These are phyloP conservation scores for Cephalopachus bancanus DNA, from an alignment of 2,797 vertebrate genomes.

Conservation along the genomic window DNA sequence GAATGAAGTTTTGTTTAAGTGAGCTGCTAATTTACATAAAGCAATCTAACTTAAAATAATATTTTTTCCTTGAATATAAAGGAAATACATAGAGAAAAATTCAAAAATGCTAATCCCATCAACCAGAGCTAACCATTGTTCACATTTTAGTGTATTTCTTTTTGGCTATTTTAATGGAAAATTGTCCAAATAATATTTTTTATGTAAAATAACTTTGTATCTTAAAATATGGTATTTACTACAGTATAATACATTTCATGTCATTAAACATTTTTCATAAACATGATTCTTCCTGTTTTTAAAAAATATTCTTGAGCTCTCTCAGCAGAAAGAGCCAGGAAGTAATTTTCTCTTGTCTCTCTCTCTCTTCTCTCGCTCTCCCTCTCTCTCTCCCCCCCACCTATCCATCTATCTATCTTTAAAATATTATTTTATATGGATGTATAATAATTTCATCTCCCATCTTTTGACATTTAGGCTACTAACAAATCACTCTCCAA, in stretches of 20 bases:
- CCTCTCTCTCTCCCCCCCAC: too few relatives aligned
- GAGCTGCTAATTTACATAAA: neutral
- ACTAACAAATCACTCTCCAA: neutral
- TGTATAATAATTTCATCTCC: slow-evolving; percentile 23
- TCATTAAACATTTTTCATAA: slow-evolving; percentile 54
- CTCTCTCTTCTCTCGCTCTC: neutral
- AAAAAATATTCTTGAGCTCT: neutral
- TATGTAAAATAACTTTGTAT: slow-evolving; percentile 43
- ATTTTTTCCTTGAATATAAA: slow-evolving; percentile 34
- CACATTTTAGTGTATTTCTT: neutral
- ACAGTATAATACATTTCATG: neutral
- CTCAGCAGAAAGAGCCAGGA: neutral
- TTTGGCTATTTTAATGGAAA: neutral
- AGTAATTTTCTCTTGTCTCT: neutral
- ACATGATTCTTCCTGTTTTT: neutral
- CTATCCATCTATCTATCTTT: neutral
- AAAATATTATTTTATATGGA: neutral
- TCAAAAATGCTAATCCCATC: neutral
- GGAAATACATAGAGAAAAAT: slow-evolving; percentile 39
- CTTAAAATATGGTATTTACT: neutral
- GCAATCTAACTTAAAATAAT: neutral
- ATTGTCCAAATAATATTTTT: neutral
- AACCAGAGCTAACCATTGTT: neutral
- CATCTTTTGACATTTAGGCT: neutral
- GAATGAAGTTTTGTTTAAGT: slow-evolving; percentile 3